Evolutionary conservation across 2,888 invertebrate genomes (phyloP).

Genomic region (Xestia c-nigrum): DNA sequence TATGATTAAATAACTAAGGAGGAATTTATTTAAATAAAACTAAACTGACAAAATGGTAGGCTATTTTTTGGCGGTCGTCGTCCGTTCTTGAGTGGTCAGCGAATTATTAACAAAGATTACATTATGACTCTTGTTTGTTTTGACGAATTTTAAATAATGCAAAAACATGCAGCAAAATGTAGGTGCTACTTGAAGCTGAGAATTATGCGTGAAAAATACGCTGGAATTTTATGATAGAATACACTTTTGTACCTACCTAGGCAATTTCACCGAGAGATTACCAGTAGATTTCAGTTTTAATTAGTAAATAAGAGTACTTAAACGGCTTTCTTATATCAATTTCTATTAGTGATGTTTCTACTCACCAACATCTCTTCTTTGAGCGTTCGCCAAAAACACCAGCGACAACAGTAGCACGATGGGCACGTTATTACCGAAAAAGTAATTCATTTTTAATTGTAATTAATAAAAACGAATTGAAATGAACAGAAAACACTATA

Average conservation of each 20-base stretch:
- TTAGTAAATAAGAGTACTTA: background rate
- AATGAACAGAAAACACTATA: constrained; percentile 29
- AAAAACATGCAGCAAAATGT: constrained; percentile 17
- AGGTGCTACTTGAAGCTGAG: background rate
- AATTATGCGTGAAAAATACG: background rate
- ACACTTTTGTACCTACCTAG: too few relatives aligned
- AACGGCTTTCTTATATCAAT: constrained; percentile 6
- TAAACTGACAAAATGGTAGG: background rate
- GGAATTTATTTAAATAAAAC: background rate
- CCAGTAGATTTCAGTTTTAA: background rate
- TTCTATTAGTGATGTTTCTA: constrained; percentile 38
- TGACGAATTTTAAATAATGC: constrained; percentile 9
- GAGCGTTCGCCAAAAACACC: constrained; percentile 85
- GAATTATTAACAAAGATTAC: background rate
- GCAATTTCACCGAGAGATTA: background rate
- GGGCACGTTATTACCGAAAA: constrained; percentile 80
- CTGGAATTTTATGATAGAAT: background rate
- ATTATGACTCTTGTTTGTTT: constrained; percentile 2
- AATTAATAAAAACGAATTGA: background rate
- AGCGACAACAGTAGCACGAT: constrained; percentile 85
- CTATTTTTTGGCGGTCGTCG: constrained; percentile 50
- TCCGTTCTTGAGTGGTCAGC: constrained; percentile 34
- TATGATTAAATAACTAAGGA: background rate
- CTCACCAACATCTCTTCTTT: constrained; percentile 88
- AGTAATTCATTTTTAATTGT: constrained; percentile 77